phyloP scores from a whole-genome alignment of 2,888 invertebrate genomes.

The Notodonta ziczac region DNA sequence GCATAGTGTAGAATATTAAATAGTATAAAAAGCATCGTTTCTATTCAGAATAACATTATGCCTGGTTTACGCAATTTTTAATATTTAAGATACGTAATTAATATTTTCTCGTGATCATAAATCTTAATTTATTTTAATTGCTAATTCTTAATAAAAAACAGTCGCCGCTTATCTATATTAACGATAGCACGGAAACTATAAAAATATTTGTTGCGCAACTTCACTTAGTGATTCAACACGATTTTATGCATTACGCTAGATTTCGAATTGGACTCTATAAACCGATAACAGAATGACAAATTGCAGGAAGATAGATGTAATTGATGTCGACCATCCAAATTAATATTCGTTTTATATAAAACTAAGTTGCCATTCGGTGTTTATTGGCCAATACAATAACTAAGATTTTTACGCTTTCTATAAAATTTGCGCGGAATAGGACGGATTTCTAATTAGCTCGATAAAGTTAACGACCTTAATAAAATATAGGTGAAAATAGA shows the following conservation, averaged over 20 bases:
- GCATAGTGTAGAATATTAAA: not conserved
- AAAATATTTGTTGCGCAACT: constrained; percentile 31
- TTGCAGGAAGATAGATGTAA: constrained; percentile 12
- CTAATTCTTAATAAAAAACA: constrained; percentile 28
- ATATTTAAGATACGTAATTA: constrained; percentile 8
- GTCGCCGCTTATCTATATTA: constrained; percentile 19
- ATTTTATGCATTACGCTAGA: constrained; percentile 15
- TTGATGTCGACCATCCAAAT: constrained; percentile 26
- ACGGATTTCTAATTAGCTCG: not conserved
- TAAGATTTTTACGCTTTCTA: constrained; percentile 33
- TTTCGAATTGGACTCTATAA: constrained; percentile 24
- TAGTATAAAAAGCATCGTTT: not conserved
- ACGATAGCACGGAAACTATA: constrained; percentile 34
- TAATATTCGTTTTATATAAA: constrained; percentile 27
- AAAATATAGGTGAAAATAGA: not conserved
- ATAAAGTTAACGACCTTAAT: constrained; percentile 1
- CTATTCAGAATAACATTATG: not conserved
- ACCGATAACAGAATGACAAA: constrained; percentile 16
- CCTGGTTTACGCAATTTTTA: not conserved
- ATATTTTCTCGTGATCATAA: constrained; percentile 16
- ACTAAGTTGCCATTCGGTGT: constrained; percentile 20
- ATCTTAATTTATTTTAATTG: constrained; percentile 47
- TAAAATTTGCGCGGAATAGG: constrained; percentile 7
- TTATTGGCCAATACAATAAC: constrained; percentile 23
- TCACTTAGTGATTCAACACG: constrained; percentile 3